phyloP scores from a whole-genome alignment of 2,888 invertebrate genomes.

The Beris chalybata region DNA sequence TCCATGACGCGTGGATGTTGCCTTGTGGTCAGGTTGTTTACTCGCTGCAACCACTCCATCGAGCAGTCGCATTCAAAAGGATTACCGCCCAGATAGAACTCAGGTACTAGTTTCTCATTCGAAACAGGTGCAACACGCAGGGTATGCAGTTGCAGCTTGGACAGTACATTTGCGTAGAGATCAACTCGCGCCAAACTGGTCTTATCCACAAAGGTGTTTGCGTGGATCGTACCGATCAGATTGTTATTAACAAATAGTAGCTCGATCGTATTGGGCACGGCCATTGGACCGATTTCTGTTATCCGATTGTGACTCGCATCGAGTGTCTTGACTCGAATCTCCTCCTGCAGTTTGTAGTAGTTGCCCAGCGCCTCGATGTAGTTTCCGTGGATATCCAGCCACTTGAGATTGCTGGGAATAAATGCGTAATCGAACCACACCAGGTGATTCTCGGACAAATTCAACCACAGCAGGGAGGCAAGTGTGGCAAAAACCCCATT shows the following conservation, averaged over 20 bases:
- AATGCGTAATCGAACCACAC: conserved; percentile 94
- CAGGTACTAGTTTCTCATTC: conserved; percentile 72
- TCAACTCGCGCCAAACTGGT: conserved; percentile 83
- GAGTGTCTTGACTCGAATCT: conserved; percentile 78
- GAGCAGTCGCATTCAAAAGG: conserved; percentile 94
- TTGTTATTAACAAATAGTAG: conserved; percentile 88
- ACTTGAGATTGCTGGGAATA: conserved; percentile 84
- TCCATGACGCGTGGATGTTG: conserved; percentile 90
- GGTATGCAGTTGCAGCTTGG: conserved; percentile 79
- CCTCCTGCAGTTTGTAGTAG: conserved; percentile 82
- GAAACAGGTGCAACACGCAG: conserved; percentile 75
- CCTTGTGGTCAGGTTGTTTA: conserved; percentile 82
- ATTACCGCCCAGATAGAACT: conserved; percentile 89
- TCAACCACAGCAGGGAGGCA: conserved; percentile 82
- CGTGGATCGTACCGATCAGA: conserved; percentile 75
- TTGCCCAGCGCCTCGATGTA: conserved; percentile 85
- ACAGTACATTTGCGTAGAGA: conserved; percentile 85
- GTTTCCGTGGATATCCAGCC: conserved; percentile 89
- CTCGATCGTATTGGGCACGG: conserved; percentile 87
- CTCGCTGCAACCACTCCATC: conserved; percentile 92
- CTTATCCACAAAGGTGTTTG: conserved; percentile 86
- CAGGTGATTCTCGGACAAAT: conserved; percentile 87
- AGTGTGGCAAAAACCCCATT: conserved; percentile 87
- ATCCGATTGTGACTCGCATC: conserved; percentile 90
- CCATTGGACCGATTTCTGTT: conserved; percentile 77